These are phyloP conservation scores for Drosophila mojavensis DNA, from an alignment of 1,140 invertebrate genomes.

Conservation along the genomic window DNA sequence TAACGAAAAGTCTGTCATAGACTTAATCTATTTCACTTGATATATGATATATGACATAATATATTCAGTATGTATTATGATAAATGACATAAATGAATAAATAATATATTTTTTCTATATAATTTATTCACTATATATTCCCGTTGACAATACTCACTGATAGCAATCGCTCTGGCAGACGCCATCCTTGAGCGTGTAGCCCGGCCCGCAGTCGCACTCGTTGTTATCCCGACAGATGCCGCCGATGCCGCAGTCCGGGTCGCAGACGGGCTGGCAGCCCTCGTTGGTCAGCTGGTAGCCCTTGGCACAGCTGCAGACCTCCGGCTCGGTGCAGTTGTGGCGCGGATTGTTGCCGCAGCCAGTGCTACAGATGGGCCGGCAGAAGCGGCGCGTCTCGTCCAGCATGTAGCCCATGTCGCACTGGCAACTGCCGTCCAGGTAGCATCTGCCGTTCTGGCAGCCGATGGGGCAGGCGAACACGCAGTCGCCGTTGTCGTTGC, in stretches of 20 bases:
- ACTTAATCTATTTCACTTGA: no score
- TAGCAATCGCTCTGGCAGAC: slow-evolving; percentile 78
- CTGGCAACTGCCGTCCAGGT: slow-evolving; percentile 85
- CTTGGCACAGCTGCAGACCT: slow-evolving; percentile 72
- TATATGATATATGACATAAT: no score
- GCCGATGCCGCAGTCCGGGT: slow-evolving; percentile 76
- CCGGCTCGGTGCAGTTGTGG: slow-evolving; percentile 79
- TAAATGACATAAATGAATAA: no score
- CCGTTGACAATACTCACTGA: slow-evolving; percentile 59
- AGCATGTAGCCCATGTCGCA: slow-evolving; percentile 88
- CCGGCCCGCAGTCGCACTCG: slow-evolving; percentile 65
- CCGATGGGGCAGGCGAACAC: slow-evolving; percentile 76
- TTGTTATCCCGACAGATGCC: slow-evolving; percentile 70
- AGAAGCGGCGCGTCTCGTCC: slow-evolving; percentile 84
- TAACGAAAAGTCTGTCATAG: no score
- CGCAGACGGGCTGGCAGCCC: slow-evolving; percentile 70
- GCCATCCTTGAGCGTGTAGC: slow-evolving; percentile 63
- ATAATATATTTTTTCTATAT: no score
- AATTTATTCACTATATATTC: no score
- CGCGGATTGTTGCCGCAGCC: slow-evolving; percentile 73
- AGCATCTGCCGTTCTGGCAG: slow-evolving; percentile 85
- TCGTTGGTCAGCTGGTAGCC: slow-evolving; percentile 70
- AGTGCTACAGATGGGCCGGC: slow-evolving; percentile 84
- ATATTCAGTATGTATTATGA: no score
- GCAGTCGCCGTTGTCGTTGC: slow-evolving; percentile 79